Evolutionary conservation across 2,113 vertebrate genomes (phyloP).

Genomic region (Onychostoma macrolepis): DNA sequence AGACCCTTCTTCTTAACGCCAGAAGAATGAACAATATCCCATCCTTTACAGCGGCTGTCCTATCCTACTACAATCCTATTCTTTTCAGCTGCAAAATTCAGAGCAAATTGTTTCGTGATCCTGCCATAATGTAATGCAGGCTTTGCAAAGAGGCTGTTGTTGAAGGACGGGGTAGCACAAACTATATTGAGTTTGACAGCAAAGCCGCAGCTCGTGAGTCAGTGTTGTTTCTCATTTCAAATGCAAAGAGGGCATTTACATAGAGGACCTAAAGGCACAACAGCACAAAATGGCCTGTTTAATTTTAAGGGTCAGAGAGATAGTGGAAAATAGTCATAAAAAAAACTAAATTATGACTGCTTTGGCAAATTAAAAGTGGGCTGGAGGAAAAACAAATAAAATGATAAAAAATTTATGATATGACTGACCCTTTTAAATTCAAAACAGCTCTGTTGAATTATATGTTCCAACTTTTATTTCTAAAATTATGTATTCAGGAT

Average conservation of each 20-base stretch:
- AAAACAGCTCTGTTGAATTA: background rate
- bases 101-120: slow-evolving; percentile 10
- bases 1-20: background rate
- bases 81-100: background rate
- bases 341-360: background rate
- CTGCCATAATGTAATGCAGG: background rate
- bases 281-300: slow-evolving; percentile 3
- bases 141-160: background rate
- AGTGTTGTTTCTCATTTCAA: slow-evolving; percentile 28
- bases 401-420: background rate
- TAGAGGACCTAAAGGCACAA: slow-evolving; percentile 4
- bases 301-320: slow-evolving; percentile 2
- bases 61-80: background rate
- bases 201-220: slow-evolving; percentile 1
- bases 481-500: background rate
- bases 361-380: background rate
- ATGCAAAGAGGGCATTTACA: slow-evolving; percentile 22
- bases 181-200: background rate
- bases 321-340: background rate
- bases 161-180: background rate
- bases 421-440: background rate
- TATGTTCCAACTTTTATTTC: background rate
- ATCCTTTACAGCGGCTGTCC: background rate
- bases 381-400: background rate
- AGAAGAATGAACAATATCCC: background rate